These are phyloP conservation scores for Phthorimaea operculella DNA, from an alignment of 1,140 invertebrate genomes.

Conservation along the genomic window DNA sequence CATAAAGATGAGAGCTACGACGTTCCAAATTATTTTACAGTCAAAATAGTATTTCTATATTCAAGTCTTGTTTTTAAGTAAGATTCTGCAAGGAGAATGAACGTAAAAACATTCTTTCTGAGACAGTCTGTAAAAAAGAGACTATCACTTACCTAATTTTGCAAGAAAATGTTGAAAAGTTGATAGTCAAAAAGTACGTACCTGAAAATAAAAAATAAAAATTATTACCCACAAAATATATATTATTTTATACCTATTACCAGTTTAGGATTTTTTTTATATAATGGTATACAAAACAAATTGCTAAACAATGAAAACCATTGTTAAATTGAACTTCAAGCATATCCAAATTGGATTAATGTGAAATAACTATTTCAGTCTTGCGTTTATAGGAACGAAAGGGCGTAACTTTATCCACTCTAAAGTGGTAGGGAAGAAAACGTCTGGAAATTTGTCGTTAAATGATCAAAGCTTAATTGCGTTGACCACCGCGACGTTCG, in stretches of 20 bases:
- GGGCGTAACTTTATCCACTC: background rate
- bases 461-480: slow-evolving; percentile 56
- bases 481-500: slow-evolving; percentile 45
- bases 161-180: too few relatives aligned
- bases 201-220: too few relatives aligned
- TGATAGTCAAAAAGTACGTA: too few relatives aligned
- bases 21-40: background rate
- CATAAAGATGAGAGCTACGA: background rate
- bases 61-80: background rate
- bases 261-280: too few relatives aligned
- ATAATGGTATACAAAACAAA: too few relatives aligned
- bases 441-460: slow-evolving; percentile 40
- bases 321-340: background rate
- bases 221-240: too few relatives aligned
- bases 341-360: background rate
- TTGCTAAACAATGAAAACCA: too few relatives aligned
- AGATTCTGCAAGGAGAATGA: too few relatives aligned
- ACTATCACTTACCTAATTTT: too few relatives aligned
- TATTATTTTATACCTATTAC: too few relatives aligned
- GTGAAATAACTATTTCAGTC: background rate
- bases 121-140: background rate
- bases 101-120: background rate
- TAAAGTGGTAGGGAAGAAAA: slow-evolving; percentile 12
- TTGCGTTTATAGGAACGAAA: background rate
- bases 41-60: too few relatives aligned